Conservation (phyloP, 2,888 invertebrate genomes). For the Callimorpha dominula region DNA sequence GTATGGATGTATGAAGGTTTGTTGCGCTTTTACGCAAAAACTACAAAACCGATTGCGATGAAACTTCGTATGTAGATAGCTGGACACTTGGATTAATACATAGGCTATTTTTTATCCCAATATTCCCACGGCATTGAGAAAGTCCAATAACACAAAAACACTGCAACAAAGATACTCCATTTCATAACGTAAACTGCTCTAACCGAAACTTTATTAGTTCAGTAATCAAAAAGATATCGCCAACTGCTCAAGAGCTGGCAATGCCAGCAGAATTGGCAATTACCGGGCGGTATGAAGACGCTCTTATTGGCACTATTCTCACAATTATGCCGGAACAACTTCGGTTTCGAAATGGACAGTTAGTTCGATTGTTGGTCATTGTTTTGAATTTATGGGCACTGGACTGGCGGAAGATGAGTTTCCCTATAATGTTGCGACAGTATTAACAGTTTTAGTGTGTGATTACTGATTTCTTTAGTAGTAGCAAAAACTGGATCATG, state of each 20-base stretch:
- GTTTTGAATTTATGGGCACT: conserved; percentile 18
- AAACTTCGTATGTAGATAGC: too few species aligned
- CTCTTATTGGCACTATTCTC: conserved; percentile 27
- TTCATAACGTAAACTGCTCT: conserved; percentile 11
- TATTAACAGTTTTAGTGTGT: conserved; percentile 8
- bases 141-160: not conserved
- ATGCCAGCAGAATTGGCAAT: conserved; percentile 41
- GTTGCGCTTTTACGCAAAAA: too few species aligned
- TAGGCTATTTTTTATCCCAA: too few species aligned
- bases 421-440: not conserved
- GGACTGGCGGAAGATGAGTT: not conserved
- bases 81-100: too few species aligned
- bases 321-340: conserved; percentile 36
- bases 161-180: not conserved
- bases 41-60: too few species aligned
- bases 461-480: conserved; percentile 1
- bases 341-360: conserved; percentile 18
- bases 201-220: conserved; percentile 33
- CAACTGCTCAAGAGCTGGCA: conserved; percentile 24
- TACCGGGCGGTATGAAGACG: conserved; percentile 38
- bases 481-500: not conserved
- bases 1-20: too few species aligned
- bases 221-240: conserved; percentile 36
- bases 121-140: not conserved
- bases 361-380: conserved; percentile 15